Evolutionary conservation across 2,888 invertebrate species (phyloP).

Genomic region (Diadegma fenestrale): DNA sequence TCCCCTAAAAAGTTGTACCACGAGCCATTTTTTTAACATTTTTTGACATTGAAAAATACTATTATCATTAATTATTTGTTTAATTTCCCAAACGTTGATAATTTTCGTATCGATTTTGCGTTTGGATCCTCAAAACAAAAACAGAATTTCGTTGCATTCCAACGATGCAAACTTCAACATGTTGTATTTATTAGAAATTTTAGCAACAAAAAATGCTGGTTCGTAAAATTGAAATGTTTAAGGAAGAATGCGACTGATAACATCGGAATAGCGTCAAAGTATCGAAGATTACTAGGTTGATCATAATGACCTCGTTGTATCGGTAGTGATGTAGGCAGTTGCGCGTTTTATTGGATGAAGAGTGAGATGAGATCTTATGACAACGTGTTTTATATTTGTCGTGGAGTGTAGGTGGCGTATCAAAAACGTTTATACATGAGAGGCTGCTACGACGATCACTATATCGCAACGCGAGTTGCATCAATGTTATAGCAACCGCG

Average conservation of each 20-base stretch:
- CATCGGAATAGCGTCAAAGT: background rate
- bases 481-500: slow-evolving; percentile 13
- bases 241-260: background rate
- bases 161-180: too few relatives aligned
- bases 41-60: too few relatives aligned
- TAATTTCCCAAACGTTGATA: too few relatives aligned
- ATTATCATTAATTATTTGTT: too few relatives aligned
- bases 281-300: slow-evolving; percentile 16
- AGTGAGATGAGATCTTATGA: slow-evolving; percentile 34
- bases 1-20: too few relatives aligned
- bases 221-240: background rate
- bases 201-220: too few relatives aligned
- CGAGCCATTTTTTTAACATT: too few relatives aligned
- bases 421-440: slow-evolving; percentile 19
- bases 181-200: too few relatives aligned
- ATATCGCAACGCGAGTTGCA: slow-evolving; percentile 38
- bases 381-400: slow-evolving; percentile 29
- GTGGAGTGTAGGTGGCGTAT: slow-evolving; percentile 42
- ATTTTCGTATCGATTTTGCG: too few relatives aligned
- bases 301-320: slow-evolving; percentile 38
- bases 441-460: slow-evolving; percentile 2
- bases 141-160: too few relatives aligned
- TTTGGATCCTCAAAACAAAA: too few relatives aligned
- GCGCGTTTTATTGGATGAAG: slow-evolving; percentile 5
- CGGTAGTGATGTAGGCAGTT: slow-evolving; percentile 42